A percentile compares a stretch with the other conserved stretches of the same genome.
These are phyloP conservation scores for Cricetomys ansorgei DNA, from an alignment of 2,113 vertebrate species.

Conservation along the genomic window DNA sequence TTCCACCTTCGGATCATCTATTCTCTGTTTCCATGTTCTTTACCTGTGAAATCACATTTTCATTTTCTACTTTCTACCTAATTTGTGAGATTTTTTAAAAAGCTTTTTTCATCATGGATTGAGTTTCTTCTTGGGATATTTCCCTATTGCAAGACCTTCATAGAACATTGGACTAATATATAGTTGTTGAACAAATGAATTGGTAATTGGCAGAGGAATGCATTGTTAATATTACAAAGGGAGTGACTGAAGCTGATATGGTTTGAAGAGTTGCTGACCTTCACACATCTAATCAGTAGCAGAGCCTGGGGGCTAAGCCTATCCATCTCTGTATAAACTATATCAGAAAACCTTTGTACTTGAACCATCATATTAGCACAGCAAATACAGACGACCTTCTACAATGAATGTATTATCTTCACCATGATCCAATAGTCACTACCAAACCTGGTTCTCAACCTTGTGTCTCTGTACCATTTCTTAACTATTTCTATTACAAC, in stretches of 20 bases:
- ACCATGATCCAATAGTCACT: neutral
- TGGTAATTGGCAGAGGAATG: neutral
- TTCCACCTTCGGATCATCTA: neutral
- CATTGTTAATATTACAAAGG: neutral
- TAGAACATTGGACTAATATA: neutral
- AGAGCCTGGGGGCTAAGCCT: neutral
- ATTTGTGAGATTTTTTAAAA: neutral
- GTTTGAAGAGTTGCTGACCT: neutral
- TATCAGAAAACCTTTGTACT: neutral
- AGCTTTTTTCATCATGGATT: neutral
- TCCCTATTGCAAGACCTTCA: neutral
- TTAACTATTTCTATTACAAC: neutral
- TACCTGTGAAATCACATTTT: neutral
- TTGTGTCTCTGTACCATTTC: neutral
- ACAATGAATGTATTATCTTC: neutral
- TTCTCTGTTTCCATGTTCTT: neutral
- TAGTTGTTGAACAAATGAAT: neutral
- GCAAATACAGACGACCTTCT: neutral
- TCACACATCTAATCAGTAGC: neutral
- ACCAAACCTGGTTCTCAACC: neutral
- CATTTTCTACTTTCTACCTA: neutral
- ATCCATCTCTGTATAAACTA: neutral
- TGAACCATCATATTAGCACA: neutral
- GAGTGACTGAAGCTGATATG: neutral
- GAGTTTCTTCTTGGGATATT: neutral